These are phyloP conservation scores for Oreocharis arfaki DNA, from an alignment of 2,113 vertebrate species.

Conservation along the genomic window DNA sequence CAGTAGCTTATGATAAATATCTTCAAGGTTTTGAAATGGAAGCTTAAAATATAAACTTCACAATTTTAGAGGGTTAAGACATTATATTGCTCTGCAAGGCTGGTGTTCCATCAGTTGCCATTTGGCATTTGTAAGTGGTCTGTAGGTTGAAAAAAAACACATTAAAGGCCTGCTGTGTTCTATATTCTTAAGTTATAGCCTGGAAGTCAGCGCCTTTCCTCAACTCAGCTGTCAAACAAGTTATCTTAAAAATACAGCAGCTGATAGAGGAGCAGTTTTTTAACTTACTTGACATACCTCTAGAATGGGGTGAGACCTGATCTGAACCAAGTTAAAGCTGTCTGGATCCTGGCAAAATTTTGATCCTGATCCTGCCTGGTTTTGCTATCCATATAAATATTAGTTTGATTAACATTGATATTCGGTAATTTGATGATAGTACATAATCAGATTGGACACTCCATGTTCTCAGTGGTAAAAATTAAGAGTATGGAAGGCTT, in stretches of 20 bases:
- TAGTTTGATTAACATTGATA: background rate
- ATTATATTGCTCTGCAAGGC: background rate
- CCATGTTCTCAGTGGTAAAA: background rate
- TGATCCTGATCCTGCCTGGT: background rate
- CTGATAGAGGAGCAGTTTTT: background rate
- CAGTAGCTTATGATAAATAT: background rate
- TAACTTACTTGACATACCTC: fast-evolving
- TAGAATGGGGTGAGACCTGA: background rate
- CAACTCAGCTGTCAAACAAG: background rate
- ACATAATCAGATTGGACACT: background rate
- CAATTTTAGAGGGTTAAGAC: background rate
- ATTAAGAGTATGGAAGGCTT: background rate
- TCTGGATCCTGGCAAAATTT: background rate
- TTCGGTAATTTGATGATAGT: background rate
- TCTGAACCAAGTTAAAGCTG: background rate
- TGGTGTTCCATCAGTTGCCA: background rate
- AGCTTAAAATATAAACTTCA: background rate
- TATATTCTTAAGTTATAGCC: background rate
- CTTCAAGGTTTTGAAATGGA: background rate
- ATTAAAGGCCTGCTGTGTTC: background rate
- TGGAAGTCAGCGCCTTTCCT: background rate
- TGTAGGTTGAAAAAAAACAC: background rate
- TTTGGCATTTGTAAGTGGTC: background rate
- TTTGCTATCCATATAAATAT: background rate
- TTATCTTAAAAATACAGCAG: background rate